Evolutionary conservation across 2,113 vertebrate genomes (phyloP).

Genomic region (Morone saxatilis): DNA sequence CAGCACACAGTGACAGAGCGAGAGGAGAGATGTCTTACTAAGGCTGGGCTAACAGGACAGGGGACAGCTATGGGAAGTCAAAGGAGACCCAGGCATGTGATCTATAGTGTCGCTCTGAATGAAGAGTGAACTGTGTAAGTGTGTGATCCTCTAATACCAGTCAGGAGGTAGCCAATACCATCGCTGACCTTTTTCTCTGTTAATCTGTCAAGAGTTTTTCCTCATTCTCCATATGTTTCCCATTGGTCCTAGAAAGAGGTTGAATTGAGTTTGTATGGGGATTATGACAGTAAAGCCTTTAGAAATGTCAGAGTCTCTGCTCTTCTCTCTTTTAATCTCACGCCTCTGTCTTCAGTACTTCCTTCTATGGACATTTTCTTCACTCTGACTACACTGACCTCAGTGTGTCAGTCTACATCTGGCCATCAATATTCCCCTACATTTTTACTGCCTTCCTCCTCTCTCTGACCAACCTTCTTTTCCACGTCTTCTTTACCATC

Average conservation of each 20-base stretch:
- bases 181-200: background rate
- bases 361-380: slow-evolving; percentile 16
- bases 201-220: background rate
- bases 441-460: background rate
- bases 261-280: background rate
- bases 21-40: background rate
- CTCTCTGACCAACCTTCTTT: background rate
- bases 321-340: slow-evolving; percentile 10
- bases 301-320: slow-evolving; percentile 2
- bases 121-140: background rate
- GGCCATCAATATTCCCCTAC: background rate
- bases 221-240: background rate
- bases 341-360: background rate
- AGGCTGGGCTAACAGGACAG: background rate
- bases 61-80: background rate
- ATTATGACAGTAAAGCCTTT: slow-evolving; percentile 11
- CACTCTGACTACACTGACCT: background rate
- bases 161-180: slow-evolving; percentile 20
- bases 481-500: background rate
- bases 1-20: background rate
- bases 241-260: background rate
- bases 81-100: background rate
- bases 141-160: slow-evolving; percentile 32
- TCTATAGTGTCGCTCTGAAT: background rate
- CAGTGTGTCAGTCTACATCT: background rate